Base-by-base conservation (phyloP, 2,888 invertebrate genomes). In the Willowsia nigromaculata region DNA sequence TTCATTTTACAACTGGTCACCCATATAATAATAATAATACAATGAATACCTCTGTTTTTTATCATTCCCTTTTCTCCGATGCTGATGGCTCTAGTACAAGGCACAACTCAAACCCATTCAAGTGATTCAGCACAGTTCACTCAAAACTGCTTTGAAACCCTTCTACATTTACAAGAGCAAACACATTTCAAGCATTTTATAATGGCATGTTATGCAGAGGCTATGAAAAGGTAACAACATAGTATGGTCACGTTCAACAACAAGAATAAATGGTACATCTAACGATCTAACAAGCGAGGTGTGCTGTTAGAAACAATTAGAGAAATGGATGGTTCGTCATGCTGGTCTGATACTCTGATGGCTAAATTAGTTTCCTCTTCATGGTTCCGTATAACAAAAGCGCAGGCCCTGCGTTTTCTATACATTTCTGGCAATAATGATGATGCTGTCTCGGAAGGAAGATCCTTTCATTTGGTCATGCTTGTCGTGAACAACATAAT, bases 91-190 rank as follows among this genome's bases (percentile, higher is more conserved):
- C 68, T 68, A 68, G 78, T 78, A n/a, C n/a, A n/a, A n/a, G n/a
- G n/a, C n/a, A n/a, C n/a, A n/a, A n/a, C n/a, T n/a, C n/a, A 37
- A 59, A 80, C 80, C 59, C 80, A 80, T 80, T 80, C 59, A 80
- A 80, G 56, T 59, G 37, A 80, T 40, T 59, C 80, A 40, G 59
- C 56, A 59, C 47, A 74, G 27, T 47, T n/a, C n/a, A 74, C 47
- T 74, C 68, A 74, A 47, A 71, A 43, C 27, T 47, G 47, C 74
- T 74, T 74, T 74, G 37, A 80, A 80, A 80, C 22, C 78, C 37
- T 59, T 80, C 27, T 27, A 22, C 68, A 22, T 13, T 33, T 65
- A 11, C 59, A 59, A 56, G 9, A 18, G 56, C 59, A 11, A 3
- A 15, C 33, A 37, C 30, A 47, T 43, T 74, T 40, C 47, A 62